Base-by-base conservation (phyloP, 2,888 invertebrate species). In the Acronicta aceris region DNA sequence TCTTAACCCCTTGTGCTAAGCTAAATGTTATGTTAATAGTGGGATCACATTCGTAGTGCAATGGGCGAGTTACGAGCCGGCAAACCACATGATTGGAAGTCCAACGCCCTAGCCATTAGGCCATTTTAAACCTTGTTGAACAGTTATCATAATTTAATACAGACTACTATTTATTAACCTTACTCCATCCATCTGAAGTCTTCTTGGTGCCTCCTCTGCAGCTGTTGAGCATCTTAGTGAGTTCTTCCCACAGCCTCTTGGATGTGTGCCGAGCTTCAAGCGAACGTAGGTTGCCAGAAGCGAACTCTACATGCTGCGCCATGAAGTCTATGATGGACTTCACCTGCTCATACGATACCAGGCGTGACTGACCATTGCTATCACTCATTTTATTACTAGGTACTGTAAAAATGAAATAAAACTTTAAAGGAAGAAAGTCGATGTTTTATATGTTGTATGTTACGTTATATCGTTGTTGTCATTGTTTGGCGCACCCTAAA, bases 161-260 rank as follows among this genome's bases (percentile, higher is more conserved):
- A 27, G 27, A 7, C 9, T 41, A 52, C 40, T 42, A 57, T 21
- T 49, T 77, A 76, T 71, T 77, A 76, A 86, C 87, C 89, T 87
- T 89, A 81, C 92, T 92, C 92, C 92, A 92, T 36, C 89, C 89
- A 70, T 89, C 83, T 21, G 84, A 72, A 42, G 84, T 84, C 59
- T 90, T 90, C 54, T 73, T 82, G 0, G 85, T 83, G 13, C 91
- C 91, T 38, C 75, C 81, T 30, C 78, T 77, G 51, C 83, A 82
- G 57, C 16, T 64, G 27, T 92, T 91, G 7, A 92, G 69, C 8
- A 79, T 78, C 42, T 81, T 84, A 3, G 90, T 82, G 0, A 91
- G 81, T 21, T 92, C 88, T 5, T 68, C 79, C 91, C 92, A 91
- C 2, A 90, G 78, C 33, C 71, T 81, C 65, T 89, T 90, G 2